Conservation (phyloP, 2,888 invertebrate species). For the Aphodius granarius region DNA sequence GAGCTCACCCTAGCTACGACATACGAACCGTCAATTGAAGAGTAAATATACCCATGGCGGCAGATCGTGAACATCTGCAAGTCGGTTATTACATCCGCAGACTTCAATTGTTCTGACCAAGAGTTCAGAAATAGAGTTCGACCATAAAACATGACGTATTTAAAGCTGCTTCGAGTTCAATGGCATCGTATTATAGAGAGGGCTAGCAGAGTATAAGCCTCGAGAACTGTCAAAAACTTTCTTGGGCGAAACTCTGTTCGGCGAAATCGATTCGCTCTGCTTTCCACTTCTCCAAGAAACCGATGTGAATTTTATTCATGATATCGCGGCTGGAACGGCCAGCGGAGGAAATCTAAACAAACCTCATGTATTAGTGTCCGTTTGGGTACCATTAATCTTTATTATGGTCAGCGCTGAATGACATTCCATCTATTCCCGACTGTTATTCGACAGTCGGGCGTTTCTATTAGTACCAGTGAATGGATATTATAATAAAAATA, state of each 20-base stretch:
- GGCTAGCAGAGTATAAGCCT: neutral
- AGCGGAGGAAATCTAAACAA: neutral
- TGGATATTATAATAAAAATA: neutral
- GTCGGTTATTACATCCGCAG: neutral
- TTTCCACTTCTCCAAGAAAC: neutral
- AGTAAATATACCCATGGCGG: neutral
- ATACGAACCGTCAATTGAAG: neutral
- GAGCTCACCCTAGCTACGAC: neutral
- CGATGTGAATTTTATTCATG: neutral
- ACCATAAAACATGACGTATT: neutral
- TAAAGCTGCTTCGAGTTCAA: neutral
- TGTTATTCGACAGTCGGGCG: neutral
- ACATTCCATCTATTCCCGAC: neutral
- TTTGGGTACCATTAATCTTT: constrained; percentile 5
- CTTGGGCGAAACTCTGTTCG: neutral
- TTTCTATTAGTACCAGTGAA: neutral
- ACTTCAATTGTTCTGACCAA: neutral
- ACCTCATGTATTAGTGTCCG: neutral
- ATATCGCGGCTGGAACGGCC: neutral
- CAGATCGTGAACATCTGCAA: neutral
- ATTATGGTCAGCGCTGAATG: constrained; percentile 12
- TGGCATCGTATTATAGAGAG: neutral
- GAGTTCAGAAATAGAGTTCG: neutral
- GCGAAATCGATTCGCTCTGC: neutral
- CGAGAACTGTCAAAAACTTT: neutral